phyloP scores from a whole-genome alignment of 2,113 vertebrate genomes.

The Siniperca chuatsi region DNA sequence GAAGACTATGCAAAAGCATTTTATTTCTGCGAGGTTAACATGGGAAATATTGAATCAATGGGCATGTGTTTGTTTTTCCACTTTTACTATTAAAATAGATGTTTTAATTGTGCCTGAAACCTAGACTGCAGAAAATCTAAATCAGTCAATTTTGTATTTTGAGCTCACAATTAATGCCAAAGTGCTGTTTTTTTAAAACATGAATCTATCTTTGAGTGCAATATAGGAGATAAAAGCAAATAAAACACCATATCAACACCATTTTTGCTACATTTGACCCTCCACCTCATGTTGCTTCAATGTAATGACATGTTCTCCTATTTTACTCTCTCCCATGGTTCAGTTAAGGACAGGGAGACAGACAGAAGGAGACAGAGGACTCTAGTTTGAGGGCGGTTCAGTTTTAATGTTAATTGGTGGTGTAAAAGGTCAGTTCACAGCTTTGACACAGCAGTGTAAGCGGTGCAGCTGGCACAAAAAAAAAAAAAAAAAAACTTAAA shows the following conservation, averaged over 20 bases:
- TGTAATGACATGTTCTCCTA: background rate
- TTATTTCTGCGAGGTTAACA: background rate
- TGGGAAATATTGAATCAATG: background rate
- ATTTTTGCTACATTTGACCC: background rate
- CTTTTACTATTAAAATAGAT: background rate
- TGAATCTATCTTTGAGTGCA: background rate
- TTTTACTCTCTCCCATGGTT: background rate
- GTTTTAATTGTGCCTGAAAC: background rate
- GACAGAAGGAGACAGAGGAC: background rate
- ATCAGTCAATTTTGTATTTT: background rate
- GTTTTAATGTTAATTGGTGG: background rate
- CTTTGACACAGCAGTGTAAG: background rate
- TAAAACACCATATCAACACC: background rate
- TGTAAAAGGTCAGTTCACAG: conserved; percentile 1
- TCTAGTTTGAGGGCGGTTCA: background rate
- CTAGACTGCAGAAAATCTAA: background rate
- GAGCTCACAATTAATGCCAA: background rate
- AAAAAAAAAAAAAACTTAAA: background rate
- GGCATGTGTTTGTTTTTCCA: background rate
- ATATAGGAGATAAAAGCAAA: background rate
- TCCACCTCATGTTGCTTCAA: background rate
- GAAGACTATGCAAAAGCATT: background rate
- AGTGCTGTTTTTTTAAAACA: no score
- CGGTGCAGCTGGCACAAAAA: background rate
- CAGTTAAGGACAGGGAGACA: background rate